phyloP scores from a whole-genome alignment of 2,888 invertebrate species.

The Tetranychus truncatus region DNA sequence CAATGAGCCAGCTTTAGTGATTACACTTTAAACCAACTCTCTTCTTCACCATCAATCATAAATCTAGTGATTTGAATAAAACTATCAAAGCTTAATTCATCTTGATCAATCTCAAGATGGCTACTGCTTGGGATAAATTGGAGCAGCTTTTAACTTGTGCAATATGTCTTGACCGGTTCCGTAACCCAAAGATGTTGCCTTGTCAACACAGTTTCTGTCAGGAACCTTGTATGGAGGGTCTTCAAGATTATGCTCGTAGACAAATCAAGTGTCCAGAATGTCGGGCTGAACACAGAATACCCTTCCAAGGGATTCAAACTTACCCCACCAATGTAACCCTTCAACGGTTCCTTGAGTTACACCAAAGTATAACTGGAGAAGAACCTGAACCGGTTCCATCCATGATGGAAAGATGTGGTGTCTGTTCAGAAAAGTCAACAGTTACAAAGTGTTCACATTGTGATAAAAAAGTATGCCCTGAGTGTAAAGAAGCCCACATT shows the following conservation, averaged over 20 bases:
- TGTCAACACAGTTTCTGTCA: slow-evolving; percentile 99
- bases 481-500: slow-evolving; percentile 83
- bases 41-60: too few relatives aligned
- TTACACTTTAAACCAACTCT: too few relatives aligned
- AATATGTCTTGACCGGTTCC: slow-evolving; percentile 89
- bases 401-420: slow-evolving; percentile 48
- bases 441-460: slow-evolving; percentile 79
- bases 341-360: slow-evolving; percentile 78
- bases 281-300: slow-evolving; percentile 84
- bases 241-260: slow-evolving; percentile 79
- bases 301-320: slow-evolving; percentile 79
- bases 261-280: slow-evolving; percentile 98
- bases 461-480: slow-evolving; percentile 87
- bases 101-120: slow-evolving; percentile 16
- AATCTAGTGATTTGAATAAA: too few relatives aligned
- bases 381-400: slow-evolving; percentile 27
- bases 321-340: slow-evolving; percentile 91
- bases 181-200: slow-evolving; percentile 93
- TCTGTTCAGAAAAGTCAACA: slow-evolving; percentile 68
- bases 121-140: slow-evolving; percentile 32
- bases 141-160: slow-evolving; percentile 94
- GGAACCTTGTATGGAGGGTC: slow-evolving; percentile 94
- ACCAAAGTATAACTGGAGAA: slow-evolving; percentile 51
- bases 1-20: too few relatives aligned
- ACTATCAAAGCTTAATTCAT: too few relatives aligned